Conservation (phyloP, 2,113 vertebrate species). For the Podarcis muralis region DNA sequence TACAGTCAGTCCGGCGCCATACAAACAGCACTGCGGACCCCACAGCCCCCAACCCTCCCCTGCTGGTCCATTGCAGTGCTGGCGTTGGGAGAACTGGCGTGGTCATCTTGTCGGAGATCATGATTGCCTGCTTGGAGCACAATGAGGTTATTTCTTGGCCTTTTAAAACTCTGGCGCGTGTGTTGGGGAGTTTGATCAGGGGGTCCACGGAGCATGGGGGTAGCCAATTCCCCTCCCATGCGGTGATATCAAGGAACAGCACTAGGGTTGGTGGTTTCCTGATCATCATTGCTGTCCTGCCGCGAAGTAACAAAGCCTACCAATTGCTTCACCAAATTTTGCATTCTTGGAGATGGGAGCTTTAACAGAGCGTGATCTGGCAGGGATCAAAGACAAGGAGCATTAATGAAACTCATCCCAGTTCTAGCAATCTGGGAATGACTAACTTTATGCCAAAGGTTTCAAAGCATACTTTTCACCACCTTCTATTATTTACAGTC, state of each 20-base stretch:
- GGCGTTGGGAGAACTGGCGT: slow-evolving; percentile 94
- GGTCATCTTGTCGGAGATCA: slow-evolving; percentile 92
- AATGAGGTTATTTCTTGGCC: slow-evolving; percentile 85
- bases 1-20: slow-evolving; percentile 95
- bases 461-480: not conserved
- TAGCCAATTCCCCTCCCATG: not conserved
- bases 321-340: not conserved
- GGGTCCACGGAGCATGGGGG: not conserved
- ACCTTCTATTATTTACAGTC: not conserved
- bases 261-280: not conserved
- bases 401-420: not conserved
- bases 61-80: slow-evolving; percentile 95
- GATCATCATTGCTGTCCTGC: not conserved
- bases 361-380: not conserved
- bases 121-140: slow-evolving; percentile 96
- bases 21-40: slow-evolving; percentile 92
- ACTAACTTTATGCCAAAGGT: not conserved
- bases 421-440: not conserved
- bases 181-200: not conserved
- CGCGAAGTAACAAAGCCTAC: not conserved
- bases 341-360: not conserved
- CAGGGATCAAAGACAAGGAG: not conserved
- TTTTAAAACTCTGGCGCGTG: fast-evolving
- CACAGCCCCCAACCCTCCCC: slow-evolving; percentile 80
- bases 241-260: not conserved